Evolutionary conservation across 2,113 vertebrate genomes (phyloP).

Genomic region (Choloepus hoffmanni): DNA sequence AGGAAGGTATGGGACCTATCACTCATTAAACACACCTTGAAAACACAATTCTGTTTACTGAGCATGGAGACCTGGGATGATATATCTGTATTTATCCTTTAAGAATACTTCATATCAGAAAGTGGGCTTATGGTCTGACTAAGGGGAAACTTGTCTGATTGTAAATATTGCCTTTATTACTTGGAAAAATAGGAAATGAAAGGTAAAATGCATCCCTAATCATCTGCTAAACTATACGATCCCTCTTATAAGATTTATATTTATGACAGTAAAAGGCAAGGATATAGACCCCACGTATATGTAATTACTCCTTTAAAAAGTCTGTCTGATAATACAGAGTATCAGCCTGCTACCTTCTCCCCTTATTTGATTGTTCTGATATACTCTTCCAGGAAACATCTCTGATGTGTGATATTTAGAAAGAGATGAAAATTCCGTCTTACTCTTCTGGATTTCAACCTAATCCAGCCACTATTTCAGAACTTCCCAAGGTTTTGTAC

Average conservation of each 20-base stretch:
- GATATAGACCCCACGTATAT: background rate
- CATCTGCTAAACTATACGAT: background rate
- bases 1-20: background rate
- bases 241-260: background rate
- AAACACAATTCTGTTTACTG: background rate
- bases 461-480: background rate
- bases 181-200: background rate
- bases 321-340: background rate
- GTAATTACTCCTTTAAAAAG: background rate
- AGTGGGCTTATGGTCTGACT: background rate
- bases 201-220: background rate
- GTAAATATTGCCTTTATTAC: background rate
- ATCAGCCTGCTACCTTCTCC: background rate
- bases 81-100: background rate
- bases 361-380: background rate
- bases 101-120: background rate
- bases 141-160: background rate
- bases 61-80: background rate
- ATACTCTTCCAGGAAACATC: background rate
- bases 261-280: background rate
- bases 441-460: background rate
- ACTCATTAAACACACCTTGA: background rate
- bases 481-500: background rate
- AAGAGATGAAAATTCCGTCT: background rate
- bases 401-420: background rate